A percentile compares a stretch with the other conserved stretches of the same genome.
Conservation (phyloP, 2,797 vertebrate genomes). For the Cheirogaleus major region DNA sequence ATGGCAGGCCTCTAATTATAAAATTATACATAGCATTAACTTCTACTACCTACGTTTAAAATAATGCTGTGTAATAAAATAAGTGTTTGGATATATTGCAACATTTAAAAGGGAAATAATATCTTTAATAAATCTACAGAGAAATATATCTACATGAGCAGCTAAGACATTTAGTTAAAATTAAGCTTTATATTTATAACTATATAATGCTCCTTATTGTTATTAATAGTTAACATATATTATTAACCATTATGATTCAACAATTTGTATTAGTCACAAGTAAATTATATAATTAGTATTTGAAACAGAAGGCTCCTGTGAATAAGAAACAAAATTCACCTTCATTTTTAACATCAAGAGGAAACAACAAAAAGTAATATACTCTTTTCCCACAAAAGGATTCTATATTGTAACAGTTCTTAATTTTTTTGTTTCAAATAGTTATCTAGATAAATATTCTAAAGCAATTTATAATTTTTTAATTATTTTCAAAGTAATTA, state of each 20-base stretch:
- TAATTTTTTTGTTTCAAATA: not conserved
- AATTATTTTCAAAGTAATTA: not conserved
- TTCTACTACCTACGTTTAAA: constrained; percentile 6
- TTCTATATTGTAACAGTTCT: not conserved
- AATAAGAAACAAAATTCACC: not conserved
- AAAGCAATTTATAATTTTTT: not conserved
- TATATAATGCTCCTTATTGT: not conserved
- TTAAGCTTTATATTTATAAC: not conserved
- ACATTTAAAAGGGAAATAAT: constrained; percentile 11
- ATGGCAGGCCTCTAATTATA: not conserved
- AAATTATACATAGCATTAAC: not conserved
- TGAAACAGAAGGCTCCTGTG: not conserved
- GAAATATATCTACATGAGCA: not conserved
- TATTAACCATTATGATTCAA: constrained; percentile 49
- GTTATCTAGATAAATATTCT: not conserved
- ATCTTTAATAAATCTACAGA: not conserved
- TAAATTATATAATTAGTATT: constrained; percentile 33
- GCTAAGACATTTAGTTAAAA: constrained; percentile 8
- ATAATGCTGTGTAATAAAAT: constrained; percentile 25
- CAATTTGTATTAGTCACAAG: constrained; percentile 35
- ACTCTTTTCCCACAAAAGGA: not conserved
- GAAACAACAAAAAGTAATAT: not conserved
- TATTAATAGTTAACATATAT: constrained; percentile 30
- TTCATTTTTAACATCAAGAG: constrained; percentile 25
- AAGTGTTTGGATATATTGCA: not conserved